Evolutionary conservation across 2,797 vertebrate species (phyloP), one percentile per base, ranked within the genome.

Genomic region (Phoxinus dragarum): DNA sequence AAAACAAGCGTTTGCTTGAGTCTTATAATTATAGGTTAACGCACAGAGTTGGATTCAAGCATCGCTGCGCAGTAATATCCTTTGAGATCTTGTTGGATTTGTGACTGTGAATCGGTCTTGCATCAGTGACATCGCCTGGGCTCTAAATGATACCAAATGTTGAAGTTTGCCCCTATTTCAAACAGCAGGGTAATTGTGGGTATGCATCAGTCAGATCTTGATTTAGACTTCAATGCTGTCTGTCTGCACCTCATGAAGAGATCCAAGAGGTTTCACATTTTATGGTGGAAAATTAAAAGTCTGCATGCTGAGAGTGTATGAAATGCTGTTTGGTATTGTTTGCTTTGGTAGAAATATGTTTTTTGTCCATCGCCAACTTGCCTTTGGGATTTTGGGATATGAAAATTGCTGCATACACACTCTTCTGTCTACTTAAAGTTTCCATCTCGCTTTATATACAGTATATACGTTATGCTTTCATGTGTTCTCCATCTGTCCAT

Each of bases 121-220:
- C 89, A 87, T 88, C 87, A 86, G 79, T 90, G 89, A 78, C 87
- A 81, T 84, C 84, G 87, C 61, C 42, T 69, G 87, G 87, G 59
- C 84, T 86, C 64, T 90, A 90, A 90, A 90, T 88, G 86, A 88
- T 90, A 86, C 89, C 87, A 87, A 90, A 90, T 90, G 89, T 90
- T 90, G 81, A 80, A 80, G 84, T 82, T 87, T 86, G 84, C 83
- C 86, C 86, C 87, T 64, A 64, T 88, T 88, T 90, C 79, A 87
- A 88, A 87, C 84, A 84, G 87, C 84, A 54, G 84, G 79, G 81
- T 90, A 88, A 87, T 88, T 90, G 84, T 87, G 88, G 89, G 87
- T 86, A 87, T 82, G 71, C 68, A 86, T 84, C 85, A 82, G 87
- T 90, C 87, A 87, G 81, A 83, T 86, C 85, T 81, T 80, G 80